These are phyloP conservation scores for Odontothrips loti DNA, from an alignment of 2,888 invertebrate species.

Conservation along the genomic window DNA sequence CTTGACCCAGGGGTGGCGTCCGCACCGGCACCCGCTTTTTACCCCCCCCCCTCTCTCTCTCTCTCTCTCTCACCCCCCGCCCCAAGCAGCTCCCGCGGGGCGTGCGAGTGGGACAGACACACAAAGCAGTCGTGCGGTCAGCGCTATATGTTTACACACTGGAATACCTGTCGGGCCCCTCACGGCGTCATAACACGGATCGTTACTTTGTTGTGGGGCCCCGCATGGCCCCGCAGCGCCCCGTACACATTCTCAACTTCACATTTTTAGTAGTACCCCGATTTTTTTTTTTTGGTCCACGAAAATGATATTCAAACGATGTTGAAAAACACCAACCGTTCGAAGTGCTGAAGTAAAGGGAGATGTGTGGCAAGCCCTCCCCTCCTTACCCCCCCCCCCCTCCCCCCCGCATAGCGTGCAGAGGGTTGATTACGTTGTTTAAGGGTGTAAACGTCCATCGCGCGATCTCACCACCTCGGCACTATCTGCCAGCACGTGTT, in stretches of 20 bases:
- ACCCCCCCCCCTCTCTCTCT: too few relatives aligned
- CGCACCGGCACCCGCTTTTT: background rate
- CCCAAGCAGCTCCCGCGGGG: background rate
- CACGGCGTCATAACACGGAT: background rate
- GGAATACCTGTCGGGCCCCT: background rate
- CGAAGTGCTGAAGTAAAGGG: too few relatives aligned
- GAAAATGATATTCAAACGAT: too few relatives aligned
- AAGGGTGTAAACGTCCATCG: background rate
- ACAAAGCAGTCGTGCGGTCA: background rate
- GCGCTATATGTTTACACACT: conserved; percentile 20
- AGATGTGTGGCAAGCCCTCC: too few relatives aligned
- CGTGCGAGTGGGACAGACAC: background rate
- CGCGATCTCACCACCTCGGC: background rate
- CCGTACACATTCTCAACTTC: background rate
- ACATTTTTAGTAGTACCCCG: background rate
- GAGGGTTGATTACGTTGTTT: conserved; percentile 1
- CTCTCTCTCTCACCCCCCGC: background rate
- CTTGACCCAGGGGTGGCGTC: too few relatives aligned
- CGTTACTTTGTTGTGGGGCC: conserved; percentile 3
- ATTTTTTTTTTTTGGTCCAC: background rate
- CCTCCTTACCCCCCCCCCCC: background rate
- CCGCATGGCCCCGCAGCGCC: background rate
- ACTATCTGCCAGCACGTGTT: too few relatives aligned
- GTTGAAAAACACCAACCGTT: too few relatives aligned
- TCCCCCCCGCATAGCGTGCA: background rate